Evolutionary conservation across 1,140 invertebrate genomes (phyloP), one percentile per base, ranked within the genome.

Genomic region (Probaryconus sp.): DNA sequence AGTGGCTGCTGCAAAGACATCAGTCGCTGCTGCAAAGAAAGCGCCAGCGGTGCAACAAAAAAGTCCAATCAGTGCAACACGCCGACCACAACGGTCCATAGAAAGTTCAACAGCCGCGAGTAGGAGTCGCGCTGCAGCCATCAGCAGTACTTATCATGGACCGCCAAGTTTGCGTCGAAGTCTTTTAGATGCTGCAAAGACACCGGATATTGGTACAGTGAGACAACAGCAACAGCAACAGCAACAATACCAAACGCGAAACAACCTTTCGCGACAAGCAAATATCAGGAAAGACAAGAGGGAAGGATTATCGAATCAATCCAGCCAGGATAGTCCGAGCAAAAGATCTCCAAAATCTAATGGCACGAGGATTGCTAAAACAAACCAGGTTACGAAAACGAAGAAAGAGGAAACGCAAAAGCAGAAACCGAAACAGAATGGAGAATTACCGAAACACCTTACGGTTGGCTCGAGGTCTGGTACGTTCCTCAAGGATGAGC

Each of bases 401-500:
- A 81, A 79, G 33, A 48, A 51, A 6, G 83, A 87, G 2, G 82
- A 83, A 0, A 85, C 83, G 43, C 43, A 83, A 0, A 85, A 83
- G 48, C 24, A 60, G 11, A 85, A 83, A 73, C 42, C 28, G 1
- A 85, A 83, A 51, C 82, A 83, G 73, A 85, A 83, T 20, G 78
- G 77, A 1, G 84, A 86, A 20, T 28, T 77, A 11, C 63, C 79
- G n/a, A 85, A 80, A 37, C 81, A 82, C 40, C 81, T 83, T 2
- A 88, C 83, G 3, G 87, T 89, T 17, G 88, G 88, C 35, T 89
- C 88, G 6, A 85, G 92, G 55, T 93, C 93, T 0, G 91, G 91
- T 6, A 94, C 93, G 0, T 94, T 93, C 77, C 83, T 93, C 5
- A 93, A 93, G 81, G 93, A 93, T 74, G 92, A 93, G 80, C 86